Evolutionary conservation across 2,797 vertebrate genomes (phyloP).

Genomic region (Oryzias dopingdopingensis): DNA sequence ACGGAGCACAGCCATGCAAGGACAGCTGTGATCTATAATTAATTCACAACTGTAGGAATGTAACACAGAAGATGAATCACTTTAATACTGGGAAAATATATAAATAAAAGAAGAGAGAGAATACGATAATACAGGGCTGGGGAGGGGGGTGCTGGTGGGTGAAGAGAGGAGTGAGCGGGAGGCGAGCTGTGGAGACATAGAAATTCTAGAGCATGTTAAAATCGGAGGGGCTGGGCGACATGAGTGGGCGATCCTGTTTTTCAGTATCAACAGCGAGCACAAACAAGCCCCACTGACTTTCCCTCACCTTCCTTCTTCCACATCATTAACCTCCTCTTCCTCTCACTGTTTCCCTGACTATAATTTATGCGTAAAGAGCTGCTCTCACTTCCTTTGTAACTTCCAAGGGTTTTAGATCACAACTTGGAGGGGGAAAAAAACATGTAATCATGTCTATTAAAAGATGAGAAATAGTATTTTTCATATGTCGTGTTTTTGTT

Average conservation of each 20-base stretch:
- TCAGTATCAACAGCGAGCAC: constrained; percentile 1
- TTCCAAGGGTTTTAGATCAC: neutral
- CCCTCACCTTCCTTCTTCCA: neutral
- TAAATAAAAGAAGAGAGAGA: constrained; percentile 44
- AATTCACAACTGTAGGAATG: constrained; percentile 48
- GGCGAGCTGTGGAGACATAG: constrained; percentile 18
- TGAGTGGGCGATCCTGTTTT: neutral
- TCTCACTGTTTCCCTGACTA: neutral
- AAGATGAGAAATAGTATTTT: too few relatives aligned
- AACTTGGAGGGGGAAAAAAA: too few relatives aligned
- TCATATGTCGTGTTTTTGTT: too few relatives aligned
- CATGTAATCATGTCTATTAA: too few relatives aligned
- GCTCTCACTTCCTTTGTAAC: neutral
- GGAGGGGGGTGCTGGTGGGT: neutral
- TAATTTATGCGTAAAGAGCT: neutral
- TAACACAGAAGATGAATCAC: constrained; percentile 60
- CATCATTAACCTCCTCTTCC: neutral
- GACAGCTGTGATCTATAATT: constrained; percentile 57
- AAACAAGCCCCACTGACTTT: constrained; percentile 1
- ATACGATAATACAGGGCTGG: constrained; percentile 20
- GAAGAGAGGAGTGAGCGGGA: constrained; percentile 6
- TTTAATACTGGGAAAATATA: constrained; percentile 49
- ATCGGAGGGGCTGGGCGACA: constrained; percentile 12
- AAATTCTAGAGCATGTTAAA: constrained; percentile 40
- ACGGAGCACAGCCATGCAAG: constrained; percentile 21